Percentiles rank a stretch among this genome's conserved stretches.
Evolutionary conservation across 92 coral and sea anemone species (phyloP).

Genomic region (Bergia puertoricense): DNA sequence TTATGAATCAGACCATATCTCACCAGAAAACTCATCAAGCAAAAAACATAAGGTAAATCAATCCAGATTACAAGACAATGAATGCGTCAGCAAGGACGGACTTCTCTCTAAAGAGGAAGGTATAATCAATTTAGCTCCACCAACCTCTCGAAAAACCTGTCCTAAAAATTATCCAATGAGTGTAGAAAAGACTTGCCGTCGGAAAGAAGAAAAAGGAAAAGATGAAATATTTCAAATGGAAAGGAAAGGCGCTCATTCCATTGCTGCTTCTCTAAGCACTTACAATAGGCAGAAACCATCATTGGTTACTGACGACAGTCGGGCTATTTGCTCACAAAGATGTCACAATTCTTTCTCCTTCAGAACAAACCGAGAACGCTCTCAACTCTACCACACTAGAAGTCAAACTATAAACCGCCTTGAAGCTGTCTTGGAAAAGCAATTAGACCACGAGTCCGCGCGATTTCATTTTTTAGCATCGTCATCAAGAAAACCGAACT

Average conservation of each 20-base stretch:
- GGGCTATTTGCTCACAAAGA: neutral
- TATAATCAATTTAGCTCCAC: neutral
- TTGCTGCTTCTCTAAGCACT: neutral
- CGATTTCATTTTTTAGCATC: neutral
- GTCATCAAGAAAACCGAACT: neutral
- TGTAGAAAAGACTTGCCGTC: neutral
- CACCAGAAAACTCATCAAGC: neutral
- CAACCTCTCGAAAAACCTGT: neutral
- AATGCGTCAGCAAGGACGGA: neutral
- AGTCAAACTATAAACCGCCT: neutral
- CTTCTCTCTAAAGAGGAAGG: neutral
- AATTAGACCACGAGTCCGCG: neutral
- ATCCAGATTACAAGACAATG: neutral
- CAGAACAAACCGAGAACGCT: neutral
- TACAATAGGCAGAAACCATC: neutral
- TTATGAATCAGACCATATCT: neutral
- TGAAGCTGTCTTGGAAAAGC: neutral
- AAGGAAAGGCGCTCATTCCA: neutral
- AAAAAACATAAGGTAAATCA: too few relatives aligned
- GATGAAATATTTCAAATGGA: neutral
- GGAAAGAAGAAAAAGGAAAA: neutral
- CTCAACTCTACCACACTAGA: neutral
- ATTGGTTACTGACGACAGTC: neutral
- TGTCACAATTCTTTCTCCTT: neutral
- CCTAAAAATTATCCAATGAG: too few relatives aligned